A percentile compares a stretch with the other conserved stretches of the same genome.
These are phyloP conservation scores for Sclerodermus sp. DNA, from an alignment of 2,888 invertebrate genomes.

Conservation along the genomic window DNA sequence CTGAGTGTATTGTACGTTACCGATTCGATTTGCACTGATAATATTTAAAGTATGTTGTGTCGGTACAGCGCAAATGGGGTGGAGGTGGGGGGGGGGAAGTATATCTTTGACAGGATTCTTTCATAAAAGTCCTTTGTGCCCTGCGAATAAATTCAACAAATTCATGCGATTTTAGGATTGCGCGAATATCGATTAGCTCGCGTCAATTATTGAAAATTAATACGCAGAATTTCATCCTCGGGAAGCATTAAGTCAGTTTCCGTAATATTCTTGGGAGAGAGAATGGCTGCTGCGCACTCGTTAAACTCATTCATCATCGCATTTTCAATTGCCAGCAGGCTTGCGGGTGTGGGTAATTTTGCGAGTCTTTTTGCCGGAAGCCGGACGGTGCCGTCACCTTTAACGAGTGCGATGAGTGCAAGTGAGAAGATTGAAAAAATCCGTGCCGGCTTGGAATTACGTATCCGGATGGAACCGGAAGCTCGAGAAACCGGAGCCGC, in stretches of 20 bases:
- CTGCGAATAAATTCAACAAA: too few species aligned
- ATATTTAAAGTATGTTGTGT: too few species aligned
- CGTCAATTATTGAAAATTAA: background rate
- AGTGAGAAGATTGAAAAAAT: slow-evolving; percentile 15
- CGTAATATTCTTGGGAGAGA: background rate
- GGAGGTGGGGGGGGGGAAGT: too few species aligned
- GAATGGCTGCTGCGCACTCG: background rate
- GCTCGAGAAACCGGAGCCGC: slow-evolving; percentile 15
- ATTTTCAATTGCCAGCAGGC: background rate
- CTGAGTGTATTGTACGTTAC: too few species aligned
- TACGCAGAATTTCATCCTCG: background rate
- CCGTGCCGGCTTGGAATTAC: background rate
- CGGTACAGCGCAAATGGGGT: too few species aligned
- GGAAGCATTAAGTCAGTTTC: too few species aligned
- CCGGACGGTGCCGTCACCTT: slow-evolving; percentile 14
- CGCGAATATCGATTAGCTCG: too few species aligned
- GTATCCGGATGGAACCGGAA: slow-evolving; percentile 10
- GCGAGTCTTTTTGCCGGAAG: background rate
- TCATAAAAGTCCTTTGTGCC: too few species aligned
- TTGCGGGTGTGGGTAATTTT: background rate
- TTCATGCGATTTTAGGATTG: too few species aligned
- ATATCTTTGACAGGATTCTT: too few species aligned
- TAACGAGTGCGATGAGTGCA: slow-evolving; percentile 17
- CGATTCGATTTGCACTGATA: too few species aligned
- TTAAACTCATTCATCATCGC: background rate